phyloP scores from a whole-genome alignment of 2,888 invertebrate genomes.

The Macaria notata region DNA sequence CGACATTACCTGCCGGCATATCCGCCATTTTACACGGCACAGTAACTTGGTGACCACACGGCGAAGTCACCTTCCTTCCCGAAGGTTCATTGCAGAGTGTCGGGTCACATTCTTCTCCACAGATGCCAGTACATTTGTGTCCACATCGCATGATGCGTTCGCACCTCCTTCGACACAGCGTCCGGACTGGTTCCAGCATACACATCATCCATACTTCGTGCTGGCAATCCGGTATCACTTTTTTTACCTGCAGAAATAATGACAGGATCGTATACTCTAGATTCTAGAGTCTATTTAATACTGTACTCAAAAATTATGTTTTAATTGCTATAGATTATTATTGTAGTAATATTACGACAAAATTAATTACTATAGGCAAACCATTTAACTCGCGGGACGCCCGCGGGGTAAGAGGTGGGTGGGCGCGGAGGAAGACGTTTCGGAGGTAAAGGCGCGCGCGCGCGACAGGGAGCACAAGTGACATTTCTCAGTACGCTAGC shows the following conservation, averaged over 20 bases:
- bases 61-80: constrained; percentile 41
- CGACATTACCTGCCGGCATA: constrained; percentile 29
- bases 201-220: constrained; percentile 69
- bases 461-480: too few species aligned
- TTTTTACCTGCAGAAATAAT: constrained; percentile 57
- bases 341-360: too few species aligned
- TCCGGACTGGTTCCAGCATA: constrained; percentile 43
- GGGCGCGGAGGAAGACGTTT: too few species aligned
- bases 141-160: constrained; percentile 70
- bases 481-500: too few species aligned
- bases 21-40: constrained; percentile 61
- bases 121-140: constrained; percentile 69
- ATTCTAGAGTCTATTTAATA: too few species aligned
- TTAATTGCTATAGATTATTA: too few species aligned
- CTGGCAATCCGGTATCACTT: constrained; percentile 64
- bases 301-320: too few species aligned
- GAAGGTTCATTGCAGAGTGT: constrained; percentile 54
- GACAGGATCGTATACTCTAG: too few species aligned
- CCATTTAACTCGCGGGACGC: too few species aligned
- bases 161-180: constrained; percentile 67
- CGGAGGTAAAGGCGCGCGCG: too few species aligned
- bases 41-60: constrained; percentile 75
- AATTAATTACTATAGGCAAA: too few species aligned
- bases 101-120: constrained; percentile 57
- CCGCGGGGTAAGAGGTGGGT: too few species aligned